Conservation (phyloP, 2,888 invertebrate genomes). For the Trachelus tabidus region DNA sequence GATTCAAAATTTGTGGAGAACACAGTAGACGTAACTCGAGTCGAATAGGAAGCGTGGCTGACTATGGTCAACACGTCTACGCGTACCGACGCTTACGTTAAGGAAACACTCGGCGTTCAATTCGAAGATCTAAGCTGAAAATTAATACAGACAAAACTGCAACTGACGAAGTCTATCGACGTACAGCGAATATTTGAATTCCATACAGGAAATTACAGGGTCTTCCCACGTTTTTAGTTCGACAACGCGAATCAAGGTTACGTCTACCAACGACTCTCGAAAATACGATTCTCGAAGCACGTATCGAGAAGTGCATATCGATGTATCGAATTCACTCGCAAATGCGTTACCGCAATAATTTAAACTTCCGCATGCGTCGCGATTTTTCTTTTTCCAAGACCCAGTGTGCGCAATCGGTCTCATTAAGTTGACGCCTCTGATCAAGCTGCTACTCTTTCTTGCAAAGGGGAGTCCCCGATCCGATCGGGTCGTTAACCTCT, state of each 20-base stretch:
- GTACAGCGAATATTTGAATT: neutral
- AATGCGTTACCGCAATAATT: neutral
- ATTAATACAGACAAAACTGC: neutral
- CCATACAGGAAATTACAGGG: neutral
- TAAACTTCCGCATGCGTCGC: neutral
- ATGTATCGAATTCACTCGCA: neutral
- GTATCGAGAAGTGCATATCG: neutral
- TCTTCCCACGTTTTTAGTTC: neutral
- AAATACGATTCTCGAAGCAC: neutral
- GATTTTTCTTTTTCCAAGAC: neutral
- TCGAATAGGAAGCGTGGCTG: conserved; percentile 33
- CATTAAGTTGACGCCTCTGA: neutral
- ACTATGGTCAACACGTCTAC: conserved; percentile 17
- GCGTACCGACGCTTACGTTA: conserved; percentile 11
- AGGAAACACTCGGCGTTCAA: neutral
- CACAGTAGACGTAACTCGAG: conserved; percentile 34
- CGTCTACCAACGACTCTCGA: neutral
- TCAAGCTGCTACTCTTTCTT: neutral
- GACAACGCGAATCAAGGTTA: neutral
- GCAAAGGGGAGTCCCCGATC: neutral
- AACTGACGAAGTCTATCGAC: neutral
- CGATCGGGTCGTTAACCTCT: neutral
- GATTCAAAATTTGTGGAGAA: conserved; percentile 33
- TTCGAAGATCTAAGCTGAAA: conserved; percentile 5
- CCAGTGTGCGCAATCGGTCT: neutral